These are phyloP conservation scores for Cantharis lateralis DNA, from an alignment of 2,888 invertebrate species.

Conservation along the genomic window DNA sequence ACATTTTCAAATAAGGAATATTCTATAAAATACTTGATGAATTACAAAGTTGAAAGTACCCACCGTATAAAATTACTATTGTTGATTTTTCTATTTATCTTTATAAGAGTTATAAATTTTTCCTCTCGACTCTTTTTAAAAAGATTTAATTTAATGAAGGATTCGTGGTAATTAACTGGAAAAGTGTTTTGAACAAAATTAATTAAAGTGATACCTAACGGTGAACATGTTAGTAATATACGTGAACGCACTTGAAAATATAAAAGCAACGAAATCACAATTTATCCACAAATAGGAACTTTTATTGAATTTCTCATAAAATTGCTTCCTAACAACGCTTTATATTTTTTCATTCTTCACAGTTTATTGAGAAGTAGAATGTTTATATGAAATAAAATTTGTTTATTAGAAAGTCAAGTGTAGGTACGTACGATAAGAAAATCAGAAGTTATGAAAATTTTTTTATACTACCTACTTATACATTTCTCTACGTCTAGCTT, in stretches of 20 bases:
- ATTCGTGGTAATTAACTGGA: not conserved
- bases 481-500: not conserved
- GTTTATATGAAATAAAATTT: not conserved
- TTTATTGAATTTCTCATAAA: slow-evolving; percentile 12
- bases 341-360: not conserved
- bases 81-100: not conserved
- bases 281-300: not conserved
- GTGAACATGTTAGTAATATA: not conserved
- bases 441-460: not conserved
- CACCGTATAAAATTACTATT: not conserved
- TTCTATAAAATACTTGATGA: slow-evolving; percentile 14
- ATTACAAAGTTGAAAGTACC: slow-evolving; percentile 8
- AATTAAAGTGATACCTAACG: not conserved
- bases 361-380: not conserved
- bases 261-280: not conserved
- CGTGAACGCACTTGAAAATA: not conserved
- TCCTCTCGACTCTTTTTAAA: not conserved
- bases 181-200: not conserved
- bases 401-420: not conserved
- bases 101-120: not conserved
- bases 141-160: not conserved
- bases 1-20: slow-evolving; percentile 9
- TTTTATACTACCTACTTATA: not conserved
- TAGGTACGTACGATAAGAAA: not conserved
- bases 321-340: slow-evolving; percentile 1